phyloP scores from a whole-genome alignment of 2,888 invertebrate species.

The Drosophila aldrichi region DNA sequence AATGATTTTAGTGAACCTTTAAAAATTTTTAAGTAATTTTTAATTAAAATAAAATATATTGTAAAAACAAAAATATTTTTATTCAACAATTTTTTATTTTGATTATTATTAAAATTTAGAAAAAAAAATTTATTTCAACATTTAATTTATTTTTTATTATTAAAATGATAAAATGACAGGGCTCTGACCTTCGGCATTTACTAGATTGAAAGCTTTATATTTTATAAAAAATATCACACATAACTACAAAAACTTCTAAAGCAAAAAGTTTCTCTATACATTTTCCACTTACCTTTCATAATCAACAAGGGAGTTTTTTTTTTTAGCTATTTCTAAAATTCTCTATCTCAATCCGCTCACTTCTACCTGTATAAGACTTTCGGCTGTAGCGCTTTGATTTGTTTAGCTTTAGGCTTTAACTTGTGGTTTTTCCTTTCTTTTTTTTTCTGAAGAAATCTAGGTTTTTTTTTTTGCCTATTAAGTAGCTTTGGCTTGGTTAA shows the following conservation, averaged over 20 bases:
- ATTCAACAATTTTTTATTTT: no score
- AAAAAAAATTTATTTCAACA: no score
- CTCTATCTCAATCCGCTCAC: background rate
- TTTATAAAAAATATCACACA: no score
- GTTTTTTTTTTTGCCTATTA: conserved; percentile 34
- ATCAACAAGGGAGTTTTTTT: background rate
- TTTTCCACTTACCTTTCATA: background rate
- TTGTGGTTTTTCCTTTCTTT: background rate
- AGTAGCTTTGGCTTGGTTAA: conserved; percentile 33
- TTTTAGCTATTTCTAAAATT: background rate
- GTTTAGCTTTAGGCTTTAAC: background rate
- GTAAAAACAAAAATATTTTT: no score
- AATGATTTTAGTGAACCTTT: no score
- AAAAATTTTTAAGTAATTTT: no score
- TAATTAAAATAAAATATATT: no score
- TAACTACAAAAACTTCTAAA: background rate
- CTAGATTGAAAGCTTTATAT: no score
- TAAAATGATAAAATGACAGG: no score
- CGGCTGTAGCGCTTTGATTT: conserved; percentile 1
- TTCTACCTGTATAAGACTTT: background rate
- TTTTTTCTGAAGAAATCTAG: conserved; percentile 7
- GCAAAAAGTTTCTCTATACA: background rate
- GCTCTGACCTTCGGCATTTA: no score
- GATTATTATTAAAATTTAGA: no score
- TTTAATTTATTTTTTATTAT: no score